Evolutionary conservation across 2,888 invertebrate species (phyloP), one percentile per base, ranked within the genome.

Genomic region (Entomobrya multifasciata): DNA sequence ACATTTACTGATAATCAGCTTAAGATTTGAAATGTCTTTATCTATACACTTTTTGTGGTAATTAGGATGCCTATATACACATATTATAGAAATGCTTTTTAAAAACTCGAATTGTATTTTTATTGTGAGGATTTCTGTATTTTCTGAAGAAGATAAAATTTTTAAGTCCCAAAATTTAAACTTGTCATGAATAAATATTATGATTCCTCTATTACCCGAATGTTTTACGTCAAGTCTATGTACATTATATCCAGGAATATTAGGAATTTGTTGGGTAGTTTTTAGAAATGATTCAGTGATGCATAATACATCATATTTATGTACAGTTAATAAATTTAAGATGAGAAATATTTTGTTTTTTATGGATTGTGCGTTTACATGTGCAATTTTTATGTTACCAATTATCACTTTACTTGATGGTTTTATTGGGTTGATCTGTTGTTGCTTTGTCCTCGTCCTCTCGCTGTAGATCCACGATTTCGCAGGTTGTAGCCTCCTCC

Each of bases 221-320:
- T 44, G 3, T 1, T 0, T 10, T 27, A 47, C 47, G 17, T 78
- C 78, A 6, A 5, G 1, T 17, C 78, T 36, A 60, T 25, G 44
- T 25, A 78, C 17, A 17, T 44, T n/a, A 30, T 78, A 78, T 1
- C 47, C 62, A 4, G n/a, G 17, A 10, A 78, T 36, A 11, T 25
- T 25, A 0, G 62, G 62, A 1, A 62, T 10, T 4, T 1, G 10
- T 25, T 78, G 78, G 25, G 15, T 3, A 0, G 1, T 1, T 47
- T 78, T 78, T 1, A 62, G 15, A 27, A 44, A 62, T 15, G 78
- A 60, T 15, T 78, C 78, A 13, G 62, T 47, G 2, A 60, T 8
- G 2, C 60, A 55, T 0, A 78, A 17, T 1, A 78, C 47, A 13
- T 78, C 78, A 62, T 62, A 78, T n/a, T 78, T 41, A 27, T 78